These are phyloP conservation scores for Pterostichus madidus DNA, from an alignment of 2,888 invertebrate species.

Conservation along the genomic window DNA sequence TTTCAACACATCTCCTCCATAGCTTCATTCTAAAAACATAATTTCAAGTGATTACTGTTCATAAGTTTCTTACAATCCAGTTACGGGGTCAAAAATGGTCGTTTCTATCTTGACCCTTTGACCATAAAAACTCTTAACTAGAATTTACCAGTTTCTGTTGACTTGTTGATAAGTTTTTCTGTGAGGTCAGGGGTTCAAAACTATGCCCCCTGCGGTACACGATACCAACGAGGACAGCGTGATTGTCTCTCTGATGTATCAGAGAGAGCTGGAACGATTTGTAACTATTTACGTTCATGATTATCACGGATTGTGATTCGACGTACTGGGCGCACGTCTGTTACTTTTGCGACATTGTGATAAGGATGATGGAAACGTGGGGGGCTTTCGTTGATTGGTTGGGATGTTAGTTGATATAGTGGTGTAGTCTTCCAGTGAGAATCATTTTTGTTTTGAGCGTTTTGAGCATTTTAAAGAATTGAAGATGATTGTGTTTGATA, in stretches of 20 bases:
- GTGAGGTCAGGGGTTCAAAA: constrained; percentile 67
- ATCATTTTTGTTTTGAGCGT: neutral
- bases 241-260: neutral
- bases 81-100: constrained; percentile 73
- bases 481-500: constrained; percentile 73
- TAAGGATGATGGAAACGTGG: no score
- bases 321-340: neutral
- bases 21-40: neutral
- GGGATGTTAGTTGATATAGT: no score
- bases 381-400: no score
- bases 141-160: constrained; percentile 80
- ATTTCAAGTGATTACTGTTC: neutral
- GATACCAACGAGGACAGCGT: constrained; percentile 18
- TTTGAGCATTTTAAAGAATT: neutral
- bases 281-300: constrained; percentile 27
- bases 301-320: neutral
- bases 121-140: constrained; percentile 79
- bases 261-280: neutral
- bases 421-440: neutral
- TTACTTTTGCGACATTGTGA: no score
- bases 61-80: constrained; percentile 70
- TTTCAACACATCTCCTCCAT: neutral
- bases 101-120: constrained; percentile 79
- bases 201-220: constrained; percentile 73
- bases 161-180: constrained; percentile 69